phyloP scores from a whole-genome alignment of 2,797 vertebrate genomes.

The Vultur gryphus region DNA sequence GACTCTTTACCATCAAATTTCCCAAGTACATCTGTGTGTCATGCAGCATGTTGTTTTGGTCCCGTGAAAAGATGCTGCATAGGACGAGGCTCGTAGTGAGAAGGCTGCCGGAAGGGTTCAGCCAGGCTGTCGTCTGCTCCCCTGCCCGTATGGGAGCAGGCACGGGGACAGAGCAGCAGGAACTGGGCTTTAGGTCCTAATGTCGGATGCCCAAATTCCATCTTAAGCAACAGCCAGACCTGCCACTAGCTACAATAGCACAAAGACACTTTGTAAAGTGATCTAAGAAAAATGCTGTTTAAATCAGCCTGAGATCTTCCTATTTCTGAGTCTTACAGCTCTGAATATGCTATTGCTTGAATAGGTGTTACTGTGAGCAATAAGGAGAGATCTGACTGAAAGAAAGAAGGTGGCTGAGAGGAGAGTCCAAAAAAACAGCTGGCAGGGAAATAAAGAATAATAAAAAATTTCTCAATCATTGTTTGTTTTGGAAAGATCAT shows the following conservation, averaged over 20 bases:
- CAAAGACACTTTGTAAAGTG: neutral
- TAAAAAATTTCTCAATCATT: constrained; percentile 59
- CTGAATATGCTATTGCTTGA: constrained; percentile 24
- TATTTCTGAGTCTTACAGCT: neutral
- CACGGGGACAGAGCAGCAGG: neutral
- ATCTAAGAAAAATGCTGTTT: neutral
- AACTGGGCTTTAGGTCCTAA: neutral
- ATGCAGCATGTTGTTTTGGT: neutral
- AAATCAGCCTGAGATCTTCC: neutral
- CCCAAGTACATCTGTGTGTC: neutral
- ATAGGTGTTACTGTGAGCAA: constrained; percentile 63
- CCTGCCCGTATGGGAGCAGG: neutral
- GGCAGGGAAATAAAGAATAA: constrained; percentile 71
- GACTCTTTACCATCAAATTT: neutral
- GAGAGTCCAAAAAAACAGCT: constrained; percentile 55
- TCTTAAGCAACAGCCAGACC: neutral
- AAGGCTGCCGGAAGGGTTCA: neutral
- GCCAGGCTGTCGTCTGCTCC: neutral
- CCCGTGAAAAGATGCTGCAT: neutral
- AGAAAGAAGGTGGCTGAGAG: constrained; percentile 59
- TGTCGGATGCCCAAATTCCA: neutral
- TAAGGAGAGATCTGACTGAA: constrained; percentile 55
- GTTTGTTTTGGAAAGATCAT: constrained; percentile 74
- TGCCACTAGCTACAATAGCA: constrained; percentile 6
- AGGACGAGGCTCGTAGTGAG: accelerated